Evolutionary conservation across 1,140 invertebrate genomes (phyloP).

Genomic region (Hesperophylax magnus): DNA sequence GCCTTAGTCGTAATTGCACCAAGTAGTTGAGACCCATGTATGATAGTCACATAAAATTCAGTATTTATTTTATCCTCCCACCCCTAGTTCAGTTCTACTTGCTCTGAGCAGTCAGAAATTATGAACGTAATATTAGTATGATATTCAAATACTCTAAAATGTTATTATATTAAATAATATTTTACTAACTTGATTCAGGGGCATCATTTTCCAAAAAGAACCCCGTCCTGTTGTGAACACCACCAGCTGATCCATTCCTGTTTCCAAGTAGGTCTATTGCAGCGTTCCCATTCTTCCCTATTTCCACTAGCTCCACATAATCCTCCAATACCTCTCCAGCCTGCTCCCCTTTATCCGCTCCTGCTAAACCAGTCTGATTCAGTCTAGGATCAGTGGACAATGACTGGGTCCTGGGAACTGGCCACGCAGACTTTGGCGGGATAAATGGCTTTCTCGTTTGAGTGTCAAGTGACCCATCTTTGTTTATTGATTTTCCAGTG

Average conservation of each 20-base stretch:
- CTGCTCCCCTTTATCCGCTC: background rate
- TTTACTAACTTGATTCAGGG: constrained; percentile 52
- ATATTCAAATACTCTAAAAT: background rate
- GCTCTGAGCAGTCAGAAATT: background rate
- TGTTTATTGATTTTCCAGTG: constrained; percentile 30
- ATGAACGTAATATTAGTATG: background rate
- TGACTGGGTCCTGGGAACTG: constrained; percentile 50
- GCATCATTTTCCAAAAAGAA: constrained; percentile 55
- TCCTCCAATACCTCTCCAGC: constrained; percentile 33
- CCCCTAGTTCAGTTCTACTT: too few species aligned
- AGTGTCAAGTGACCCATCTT: constrained; percentile 16
- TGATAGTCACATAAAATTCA: too few species aligned
- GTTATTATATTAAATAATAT: background rate
- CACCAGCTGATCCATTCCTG: constrained; percentile 36
- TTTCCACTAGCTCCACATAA: constrained; percentile 53
- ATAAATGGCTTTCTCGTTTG: constrained; percentile 50
- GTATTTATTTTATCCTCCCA: too few species aligned
- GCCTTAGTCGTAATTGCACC: too few species aligned
- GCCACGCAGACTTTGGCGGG: constrained; percentile 54
- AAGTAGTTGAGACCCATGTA: too few species aligned
- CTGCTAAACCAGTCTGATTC: constrained; percentile 32
- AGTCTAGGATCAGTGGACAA: constrained; percentile 45
- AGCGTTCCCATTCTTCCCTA: constrained; percentile 24
- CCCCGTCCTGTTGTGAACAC: constrained; percentile 48
- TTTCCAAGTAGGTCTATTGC: constrained; percentile 16